A percentile compares a stretch with the other conserved stretches of the same genome.
These are phyloP conservation scores for Rana temporaria DNA, from an alignment of 2,113 vertebrate species.

Conservation along the genomic window DNA sequence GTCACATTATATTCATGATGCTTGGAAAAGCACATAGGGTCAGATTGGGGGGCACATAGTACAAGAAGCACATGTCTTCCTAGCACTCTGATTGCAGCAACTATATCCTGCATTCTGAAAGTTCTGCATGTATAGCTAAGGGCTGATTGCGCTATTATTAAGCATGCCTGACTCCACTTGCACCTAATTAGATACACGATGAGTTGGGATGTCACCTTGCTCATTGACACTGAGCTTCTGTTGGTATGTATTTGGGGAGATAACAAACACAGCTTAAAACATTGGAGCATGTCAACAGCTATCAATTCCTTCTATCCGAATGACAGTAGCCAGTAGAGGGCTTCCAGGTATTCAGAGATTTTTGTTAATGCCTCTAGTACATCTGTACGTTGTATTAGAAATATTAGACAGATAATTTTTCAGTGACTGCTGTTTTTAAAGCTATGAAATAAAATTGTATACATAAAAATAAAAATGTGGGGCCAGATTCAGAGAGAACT, in stretches of 20 bases:
- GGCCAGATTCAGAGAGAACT: no score
- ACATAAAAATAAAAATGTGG: no score
- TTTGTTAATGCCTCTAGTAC: no score
- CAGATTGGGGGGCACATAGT: neutral
- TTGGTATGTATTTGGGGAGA: neutral
- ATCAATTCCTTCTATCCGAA: no score
- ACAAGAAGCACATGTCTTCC: neutral
- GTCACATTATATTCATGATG: no score
- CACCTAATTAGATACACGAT: conserved; percentile 30
- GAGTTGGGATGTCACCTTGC: neutral
- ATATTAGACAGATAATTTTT: no score
- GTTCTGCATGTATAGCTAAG: conserved; percentile 10
- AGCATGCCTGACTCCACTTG: conserved; percentile 5
- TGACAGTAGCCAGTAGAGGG: no score
- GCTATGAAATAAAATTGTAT: no score
- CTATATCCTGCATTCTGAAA: neutral
- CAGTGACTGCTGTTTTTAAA: no score
- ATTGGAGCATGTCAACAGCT: neutral
- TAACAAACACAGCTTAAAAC: neutral
- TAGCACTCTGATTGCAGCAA: neutral
- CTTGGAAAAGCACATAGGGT: no score
- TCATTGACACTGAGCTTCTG: neutral
- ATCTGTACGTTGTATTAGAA: no score
- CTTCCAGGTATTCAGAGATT: no score
- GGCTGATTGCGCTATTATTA: conserved; percentile 22